Base-by-base conservation (phyloP, 2,888 invertebrate species). In the Allacma fusca region DNA sequence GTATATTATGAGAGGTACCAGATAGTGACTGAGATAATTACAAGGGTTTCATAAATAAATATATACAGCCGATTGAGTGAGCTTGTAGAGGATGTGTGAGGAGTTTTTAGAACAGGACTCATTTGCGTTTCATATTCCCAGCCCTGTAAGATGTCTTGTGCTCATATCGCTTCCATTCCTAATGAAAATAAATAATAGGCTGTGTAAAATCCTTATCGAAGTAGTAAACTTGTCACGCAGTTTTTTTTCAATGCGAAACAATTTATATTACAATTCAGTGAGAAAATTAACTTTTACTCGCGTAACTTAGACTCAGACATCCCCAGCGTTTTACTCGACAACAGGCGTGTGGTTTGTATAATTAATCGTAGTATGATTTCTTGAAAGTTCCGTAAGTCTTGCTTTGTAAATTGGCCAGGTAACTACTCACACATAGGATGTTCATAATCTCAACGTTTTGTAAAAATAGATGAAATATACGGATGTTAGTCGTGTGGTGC, bases 401-500 rank as follows among this genome's bases (percentile, higher is more conserved):
- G 50, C 50, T 50, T 50, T 50, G n/a, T 5, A 19, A 50, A 50
- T 50, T 50, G 50, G 19, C 50, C n/a, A 50, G 50, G 9, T 34
- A 7, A 7, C 9, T 34, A 34, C 4, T 9, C 9, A 34, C 9
- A 34, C 5, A 4, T 34, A 7, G 34, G 9, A 34, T 34, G 50
- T 50, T 5, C 50, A n/a, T 2, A 50, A 50, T 50, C 9, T n/a
- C 4, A 34, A 50, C 2, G 50, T 50, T 50, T 50, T 12, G 50
- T n/a, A 50, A 50, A 50, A 19, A 50, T 50, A 50, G 50, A 62
- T 19, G 12, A 19, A 26, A 62, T 24, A 62, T 62, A 62, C 62
- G 62, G 62, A 62, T 62, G 24, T 24, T 62, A 24, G 62, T 62
- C 62, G 62, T 62, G 62, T 62, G 62, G 62, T 62, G 62, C 62